phyloP scores from a whole-genome alignment of 2,797 vertebrate species.

The Melanotaenia parkinsoni region DNA sequence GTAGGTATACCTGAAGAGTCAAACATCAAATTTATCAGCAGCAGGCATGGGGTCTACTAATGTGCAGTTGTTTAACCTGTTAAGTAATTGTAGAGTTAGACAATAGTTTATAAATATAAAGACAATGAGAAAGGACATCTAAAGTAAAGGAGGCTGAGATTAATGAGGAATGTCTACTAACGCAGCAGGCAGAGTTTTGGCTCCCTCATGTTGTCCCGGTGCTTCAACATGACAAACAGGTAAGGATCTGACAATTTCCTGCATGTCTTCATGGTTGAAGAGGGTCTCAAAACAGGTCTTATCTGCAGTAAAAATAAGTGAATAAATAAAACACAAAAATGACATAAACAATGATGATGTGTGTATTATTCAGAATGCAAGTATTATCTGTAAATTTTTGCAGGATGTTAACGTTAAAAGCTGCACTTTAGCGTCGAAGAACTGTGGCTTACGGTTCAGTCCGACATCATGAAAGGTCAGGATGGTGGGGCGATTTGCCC shows the following conservation, averaged over 20 bases:
- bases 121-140: background rate
- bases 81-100: background rate
- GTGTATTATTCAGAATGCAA: background rate
- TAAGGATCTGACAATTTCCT: conserved; percentile 92
- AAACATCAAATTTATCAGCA: conserved; percentile 25
- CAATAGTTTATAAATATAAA: background rate
- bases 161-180: conserved; percentile 63
- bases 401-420: background rate
- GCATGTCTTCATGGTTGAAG: conserved; percentile 94
- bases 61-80: background rate
- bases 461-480: conserved; percentile 95
- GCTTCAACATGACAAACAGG: conserved; percentile 93
- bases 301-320: conserved; percentile 75
- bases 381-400: background rate
- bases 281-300: conserved; percentile 92
- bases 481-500: conserved; percentile 88
- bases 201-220: conserved; percentile 92
- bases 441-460: conserved; percentile 88
- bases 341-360: background rate
- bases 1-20: conserved; percentile 86
- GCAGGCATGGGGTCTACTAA: background rate
- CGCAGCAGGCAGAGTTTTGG: conserved; percentile 87
- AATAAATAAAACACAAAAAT: background rate
- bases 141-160: background rate
- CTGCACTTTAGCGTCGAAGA: no score